A percentile compares a stretch with the other conserved stretches of the same genome.
phyloP scores from a whole-genome alignment of 2,797 vertebrate species.

The Pangasius djambal region DNA sequence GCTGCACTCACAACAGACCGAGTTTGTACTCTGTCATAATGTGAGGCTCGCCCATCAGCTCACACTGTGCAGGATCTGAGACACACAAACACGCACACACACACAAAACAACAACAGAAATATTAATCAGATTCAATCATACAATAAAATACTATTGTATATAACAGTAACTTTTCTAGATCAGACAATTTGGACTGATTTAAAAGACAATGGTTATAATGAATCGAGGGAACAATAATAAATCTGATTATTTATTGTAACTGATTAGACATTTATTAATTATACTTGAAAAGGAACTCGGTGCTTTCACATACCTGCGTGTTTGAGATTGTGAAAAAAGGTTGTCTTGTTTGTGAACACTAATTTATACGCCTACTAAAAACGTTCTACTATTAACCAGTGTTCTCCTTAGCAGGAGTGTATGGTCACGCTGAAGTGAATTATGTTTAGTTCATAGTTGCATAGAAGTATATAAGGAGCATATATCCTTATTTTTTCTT shows the following conservation, averaged over 20 bases:
- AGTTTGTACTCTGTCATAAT: slow-evolving; percentile 91
- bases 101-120: neutral
- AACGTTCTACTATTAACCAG: neutral
- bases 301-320: neutral
- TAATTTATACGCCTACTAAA: neutral
- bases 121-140: neutral
- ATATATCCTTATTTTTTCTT: no score
- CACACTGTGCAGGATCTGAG: slow-evolving; percentile 89
- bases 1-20: slow-evolving; percentile 75
- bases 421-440: neutral
- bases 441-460: neutral
- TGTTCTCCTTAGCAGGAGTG: neutral
- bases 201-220: neutral
- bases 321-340: neutral
- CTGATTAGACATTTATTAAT: neutral
- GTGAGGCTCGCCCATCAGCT: slow-evolving; percentile 94
- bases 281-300: neutral
- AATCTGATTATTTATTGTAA: neutral
- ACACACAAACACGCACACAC: slow-evolving; percentile 39
- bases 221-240: neutral
- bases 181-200: neutral
- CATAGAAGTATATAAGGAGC: neutral
- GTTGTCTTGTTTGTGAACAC: neutral
- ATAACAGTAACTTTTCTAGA: neutral
- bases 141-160: neutral